A percentile compares a stretch with the other conserved stretches of the same genome.
Conservation (phyloP, 1,140 invertebrate genomes). For the Physella acuta region DNA sequence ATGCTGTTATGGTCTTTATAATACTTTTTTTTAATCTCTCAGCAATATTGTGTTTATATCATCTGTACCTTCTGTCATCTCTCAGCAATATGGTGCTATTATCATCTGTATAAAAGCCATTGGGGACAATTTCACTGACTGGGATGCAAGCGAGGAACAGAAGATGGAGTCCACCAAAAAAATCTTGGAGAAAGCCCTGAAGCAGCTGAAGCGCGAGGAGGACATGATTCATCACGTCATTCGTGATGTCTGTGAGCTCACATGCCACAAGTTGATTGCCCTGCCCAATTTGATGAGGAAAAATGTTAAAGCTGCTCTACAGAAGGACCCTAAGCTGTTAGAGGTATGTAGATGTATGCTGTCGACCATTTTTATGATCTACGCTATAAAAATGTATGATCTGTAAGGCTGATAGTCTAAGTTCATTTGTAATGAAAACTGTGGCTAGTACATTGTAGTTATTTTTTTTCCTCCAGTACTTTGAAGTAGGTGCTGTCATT, state of each 20-base stretch:
- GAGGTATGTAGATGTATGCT: too few relatives aligned
- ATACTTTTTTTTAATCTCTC: too few relatives aligned
- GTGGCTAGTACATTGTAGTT: too few relatives aligned
- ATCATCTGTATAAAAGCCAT: conserved; percentile 31
- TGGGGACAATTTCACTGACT: conserved; percentile 29
- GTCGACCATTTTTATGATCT: too few relatives aligned
- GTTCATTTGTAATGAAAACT: too few relatives aligned
- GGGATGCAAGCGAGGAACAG: conserved; percentile 15
- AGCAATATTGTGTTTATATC: too few relatives aligned
- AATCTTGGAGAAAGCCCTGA: conserved; percentile 27
- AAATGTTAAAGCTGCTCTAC: conserved; percentile 18
- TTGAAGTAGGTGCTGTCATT: too few relatives aligned
- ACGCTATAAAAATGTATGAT: too few relatives aligned
- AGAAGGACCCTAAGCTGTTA: not conserved
- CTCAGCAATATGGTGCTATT: conserved; percentile 25
- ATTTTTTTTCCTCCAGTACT: too few relatives aligned
- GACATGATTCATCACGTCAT: conserved; percentile 27
- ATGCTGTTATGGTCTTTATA: too few relatives aligned
- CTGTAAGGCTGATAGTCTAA: too few relatives aligned
- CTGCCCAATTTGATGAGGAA: conserved; percentile 26
- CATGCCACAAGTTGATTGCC: conserved; percentile 26
- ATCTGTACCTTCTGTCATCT: not conserved
- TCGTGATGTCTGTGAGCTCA: conserved; percentile 17
- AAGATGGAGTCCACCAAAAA: not conserved
- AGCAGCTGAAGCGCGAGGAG: conserved; percentile 30